A percentile compares a stretch with the other conserved stretches of the same genome.
These are phyloP conservation scores for Discoglossus pictus DNA, from an alignment of 2,797 vertebrate genomes.

Conservation along the genomic window DNA sequence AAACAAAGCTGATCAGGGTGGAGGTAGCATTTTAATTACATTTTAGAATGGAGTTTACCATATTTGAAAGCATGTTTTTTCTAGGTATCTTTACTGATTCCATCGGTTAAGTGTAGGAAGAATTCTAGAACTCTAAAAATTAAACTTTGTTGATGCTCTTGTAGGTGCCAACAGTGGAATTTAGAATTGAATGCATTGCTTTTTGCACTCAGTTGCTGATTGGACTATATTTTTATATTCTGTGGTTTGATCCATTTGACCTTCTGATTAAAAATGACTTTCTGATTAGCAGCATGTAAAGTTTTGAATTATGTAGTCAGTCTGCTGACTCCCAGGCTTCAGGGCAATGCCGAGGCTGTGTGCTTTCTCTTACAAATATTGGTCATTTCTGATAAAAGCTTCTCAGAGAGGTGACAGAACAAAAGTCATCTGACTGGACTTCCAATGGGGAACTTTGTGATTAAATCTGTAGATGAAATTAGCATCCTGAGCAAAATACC, in stretches of 20 bases:
- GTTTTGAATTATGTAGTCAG: slow-evolving; percentile 61
- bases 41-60: too few relatives aligned
- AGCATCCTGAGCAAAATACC: too few relatives aligned
- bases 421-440: neutral
- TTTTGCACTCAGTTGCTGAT: neutral
- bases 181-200: too few relatives aligned
- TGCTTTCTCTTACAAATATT: slow-evolving; percentile 54
- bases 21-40: too few relatives aligned
- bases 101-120: too few relatives aligned
- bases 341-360: slow-evolving; percentile 41
- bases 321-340: slow-evolving; percentile 35
- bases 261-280: slow-evolving; percentile 56
- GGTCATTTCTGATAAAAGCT: slow-evolving; percentile 50
- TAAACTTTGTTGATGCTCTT: too few relatives aligned
- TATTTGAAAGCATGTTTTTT: too few relatives aligned
- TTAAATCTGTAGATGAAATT: too few relatives aligned
- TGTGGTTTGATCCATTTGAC: slow-evolving; percentile 55
- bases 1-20: too few relatives aligned
- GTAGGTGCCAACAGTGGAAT: too few relatives aligned
- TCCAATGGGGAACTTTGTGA: neutral
- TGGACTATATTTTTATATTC: slow-evolving; percentile 27
- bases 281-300: slow-evolving; percentile 58
- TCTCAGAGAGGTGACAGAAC: slow-evolving; percentile 17
- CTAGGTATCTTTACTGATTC: too few relatives aligned
- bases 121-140: too few relatives aligned